Percentiles rank a stretch among this genome's conserved stretches.
These are phyloP conservation scores for Apamea epomidion DNA, from an alignment of 2,888 invertebrate species.

Conservation along the genomic window DNA sequence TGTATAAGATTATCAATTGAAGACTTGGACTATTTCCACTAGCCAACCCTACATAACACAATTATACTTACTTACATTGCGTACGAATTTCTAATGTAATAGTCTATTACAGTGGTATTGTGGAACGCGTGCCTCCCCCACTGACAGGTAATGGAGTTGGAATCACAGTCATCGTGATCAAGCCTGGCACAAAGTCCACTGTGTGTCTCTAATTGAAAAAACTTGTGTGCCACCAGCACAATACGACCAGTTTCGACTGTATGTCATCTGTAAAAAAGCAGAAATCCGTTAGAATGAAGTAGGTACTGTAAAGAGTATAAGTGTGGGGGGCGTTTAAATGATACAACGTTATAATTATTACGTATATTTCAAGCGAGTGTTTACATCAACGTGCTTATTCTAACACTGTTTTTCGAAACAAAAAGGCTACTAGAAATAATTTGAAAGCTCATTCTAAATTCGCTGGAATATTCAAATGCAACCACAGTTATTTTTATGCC, in stretches of 20 bases:
- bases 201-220: constrained; percentile 36
- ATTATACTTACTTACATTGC: constrained; percentile 53
- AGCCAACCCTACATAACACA: constrained; percentile 52
- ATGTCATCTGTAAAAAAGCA: constrained; percentile 16
- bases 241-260: constrained; percentile 30
- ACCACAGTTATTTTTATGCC: background rate
- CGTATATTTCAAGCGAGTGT: background rate
- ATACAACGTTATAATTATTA: background rate
- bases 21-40: background rate
- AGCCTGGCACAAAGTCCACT: constrained; percentile 6
- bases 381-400: background rate
- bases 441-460: too few species aligned
- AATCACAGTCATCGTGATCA: constrained; percentile 50
- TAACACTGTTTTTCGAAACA: background rate
- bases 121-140: constrained; percentile 56
- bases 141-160: constrained; percentile 56
- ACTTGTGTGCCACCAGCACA: constrained; percentile 23
- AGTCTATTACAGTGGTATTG: constrained; percentile 70
- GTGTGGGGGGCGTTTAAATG: background rate
- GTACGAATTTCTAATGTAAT: constrained; percentile 62
- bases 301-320: background rate
- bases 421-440: background rate
- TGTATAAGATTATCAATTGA: background rate
- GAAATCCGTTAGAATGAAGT: constrained; percentile 39
- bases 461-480: too few species aligned